A percentile compares a stretch with the other conserved stretches of the same genome.
Evolutionary conservation across 2,797 vertebrate species (phyloP).

Genomic region (Ctenopoma kingsleyae): DNA sequence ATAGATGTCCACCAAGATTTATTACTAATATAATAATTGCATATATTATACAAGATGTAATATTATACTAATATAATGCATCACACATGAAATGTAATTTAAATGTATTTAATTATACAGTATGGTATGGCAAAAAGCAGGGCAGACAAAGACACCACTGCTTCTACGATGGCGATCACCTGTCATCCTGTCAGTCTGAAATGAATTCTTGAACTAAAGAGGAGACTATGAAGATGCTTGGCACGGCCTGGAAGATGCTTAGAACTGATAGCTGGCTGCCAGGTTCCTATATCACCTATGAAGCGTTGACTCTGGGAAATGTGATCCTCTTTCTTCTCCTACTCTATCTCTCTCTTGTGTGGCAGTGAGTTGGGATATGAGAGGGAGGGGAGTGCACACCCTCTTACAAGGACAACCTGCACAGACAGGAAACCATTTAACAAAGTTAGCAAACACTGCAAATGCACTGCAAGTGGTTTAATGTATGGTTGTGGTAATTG

Average conservation of each 20-base stretch:
- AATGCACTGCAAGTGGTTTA: background rate
- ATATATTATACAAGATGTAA: too few relatives aligned
- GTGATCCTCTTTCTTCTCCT: slow-evolving; percentile 50
- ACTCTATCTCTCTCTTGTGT: slow-evolving; percentile 30
- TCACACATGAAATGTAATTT: background rate
- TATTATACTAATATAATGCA: too few relatives aligned
- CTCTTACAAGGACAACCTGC: slow-evolving; percentile 61
- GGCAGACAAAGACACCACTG: slow-evolving; percentile 21
- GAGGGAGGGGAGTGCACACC: slow-evolving; percentile 43
- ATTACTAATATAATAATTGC: background rate
- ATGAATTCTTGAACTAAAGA: slow-evolving; percentile 57
- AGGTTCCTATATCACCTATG: slow-evolving; percentile 64
- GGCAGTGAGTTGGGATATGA: slow-evolving; percentile 10
- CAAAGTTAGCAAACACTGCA: slow-evolving; percentile 46
- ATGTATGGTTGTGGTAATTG: background rate
- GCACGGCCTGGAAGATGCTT: slow-evolving; percentile 28
- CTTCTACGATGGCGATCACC: slow-evolving; percentile 39
- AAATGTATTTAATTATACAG: background rate
- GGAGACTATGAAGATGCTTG: slow-evolving; percentile 25
- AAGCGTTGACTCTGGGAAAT: slow-evolving; percentile 65
- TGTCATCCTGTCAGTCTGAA: slow-evolving; percentile 41
- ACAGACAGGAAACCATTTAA: slow-evolving; percentile 45
- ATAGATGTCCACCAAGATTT: background rate
- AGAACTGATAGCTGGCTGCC: slow-evolving; percentile 53
- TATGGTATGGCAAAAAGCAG: slow-evolving; percentile 14